Evolutionary conservation across 1,140 invertebrate species (phyloP), one percentile per base, ranked within the genome.

Genomic region (Ceratina australensis): DNA sequence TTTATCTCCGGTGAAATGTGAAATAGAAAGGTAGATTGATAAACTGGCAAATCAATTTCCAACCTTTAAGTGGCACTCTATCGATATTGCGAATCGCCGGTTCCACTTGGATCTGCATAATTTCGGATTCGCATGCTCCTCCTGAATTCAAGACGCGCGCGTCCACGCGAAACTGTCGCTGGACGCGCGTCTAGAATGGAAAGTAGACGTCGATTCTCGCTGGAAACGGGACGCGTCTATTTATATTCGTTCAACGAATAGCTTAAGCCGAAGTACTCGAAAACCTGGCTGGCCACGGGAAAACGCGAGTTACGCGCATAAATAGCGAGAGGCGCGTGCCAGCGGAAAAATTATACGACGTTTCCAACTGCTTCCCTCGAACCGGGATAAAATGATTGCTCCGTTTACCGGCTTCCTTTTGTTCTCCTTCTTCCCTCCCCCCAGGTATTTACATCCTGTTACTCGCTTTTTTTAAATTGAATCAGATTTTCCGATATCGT

Each of bases 261-360:
- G 52, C 20, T 57, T 28, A 52, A 33, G 20, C 47, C 5, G 33
- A 22, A 50, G 20, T 33, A 57, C n/a, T 50, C 52, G 28, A 42
- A 56, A 69, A 56, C 20, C 20, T 16, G 15, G n/a, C 57, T 18
- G n/a, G 52, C 42, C 13, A 8, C 13, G 57, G 22, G 26, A 64
- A 65, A 65, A 54, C 61, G 47, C 60, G 61, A 65, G 28, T 65
- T 28, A 65, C 59, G 61, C 60, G 72, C 60, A 52, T 65, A 73
- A 73, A 73, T 65, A 73, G 72, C 69, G 69, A 33, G 69, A 33
- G 69, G 33, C 69, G 69, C 69, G 69, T 72, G 56, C 33, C 42
- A 47, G 50, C 26, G 80, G 78, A 75, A 75, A 81, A 61, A 72
- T 61, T 60, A 61, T 50, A 28, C 56, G 56, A 61, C 69, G 60